Conservation (phyloP, 2,113 vertebrate species). For the Eptesicus fuscus region DNA sequence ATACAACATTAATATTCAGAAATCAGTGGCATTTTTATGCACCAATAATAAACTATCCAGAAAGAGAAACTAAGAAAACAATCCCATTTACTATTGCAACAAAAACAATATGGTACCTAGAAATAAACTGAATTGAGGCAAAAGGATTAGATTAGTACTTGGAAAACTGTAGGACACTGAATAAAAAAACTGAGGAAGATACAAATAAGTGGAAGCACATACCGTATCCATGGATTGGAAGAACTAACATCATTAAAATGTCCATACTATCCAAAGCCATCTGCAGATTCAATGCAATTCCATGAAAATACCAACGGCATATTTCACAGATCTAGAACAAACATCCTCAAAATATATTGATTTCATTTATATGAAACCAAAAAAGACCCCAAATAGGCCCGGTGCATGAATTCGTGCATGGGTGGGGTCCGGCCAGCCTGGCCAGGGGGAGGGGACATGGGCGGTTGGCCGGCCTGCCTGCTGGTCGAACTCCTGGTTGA, state of each 20-base stretch:
- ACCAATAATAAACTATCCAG: not conserved
- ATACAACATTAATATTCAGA: not conserved
- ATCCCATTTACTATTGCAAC: not conserved
- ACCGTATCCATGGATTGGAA: not conserved
- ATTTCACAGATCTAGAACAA: not conserved
- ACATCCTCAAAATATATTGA: too few species aligned
- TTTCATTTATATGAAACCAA: not conserved
- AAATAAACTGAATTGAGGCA: not conserved
- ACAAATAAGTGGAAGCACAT: not conserved
- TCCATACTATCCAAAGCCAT: not conserved
- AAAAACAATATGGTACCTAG: not conserved
- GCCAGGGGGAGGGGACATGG: too few species aligned
- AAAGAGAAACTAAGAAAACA: not conserved
- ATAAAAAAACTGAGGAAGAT: not conserved
- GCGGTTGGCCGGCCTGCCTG: too few species aligned
- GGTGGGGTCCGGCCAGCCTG: too few species aligned
- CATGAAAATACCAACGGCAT: not conserved
- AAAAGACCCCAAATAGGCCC: not conserved
- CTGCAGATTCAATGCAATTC: not conserved
- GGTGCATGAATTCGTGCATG: too few species aligned
- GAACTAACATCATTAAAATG: not conserved
- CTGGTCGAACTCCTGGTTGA: too few species aligned
- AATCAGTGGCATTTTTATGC: not conserved
- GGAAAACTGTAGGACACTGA: not conserved
- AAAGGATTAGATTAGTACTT: not conserved